Conservation (phyloP, 2,797 vertebrate genomes). For the Sarcophilus harrisii region DNA sequence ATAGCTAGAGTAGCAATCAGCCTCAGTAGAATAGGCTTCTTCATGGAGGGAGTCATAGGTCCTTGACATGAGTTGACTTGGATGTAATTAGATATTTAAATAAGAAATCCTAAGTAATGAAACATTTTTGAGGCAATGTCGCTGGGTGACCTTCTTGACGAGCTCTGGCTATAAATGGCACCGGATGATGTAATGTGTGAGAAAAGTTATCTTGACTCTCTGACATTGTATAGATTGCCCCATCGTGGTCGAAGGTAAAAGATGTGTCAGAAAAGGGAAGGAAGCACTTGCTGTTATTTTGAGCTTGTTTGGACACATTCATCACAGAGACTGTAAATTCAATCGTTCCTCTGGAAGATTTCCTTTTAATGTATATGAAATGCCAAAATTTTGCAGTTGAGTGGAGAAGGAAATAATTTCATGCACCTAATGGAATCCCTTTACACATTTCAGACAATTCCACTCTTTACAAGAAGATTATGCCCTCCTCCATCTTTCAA, state of each 20-base stretch:
- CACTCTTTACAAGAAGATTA: conserved; percentile 1
- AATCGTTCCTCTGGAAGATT: conserved; percentile 62
- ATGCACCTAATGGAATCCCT: conserved; percentile 64
- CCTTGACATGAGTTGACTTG: background rate
- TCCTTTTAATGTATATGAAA: conserved; percentile 67
- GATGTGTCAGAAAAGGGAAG: conserved; percentile 21
- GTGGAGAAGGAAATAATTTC: conserved; percentile 52
- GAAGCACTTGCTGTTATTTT: background rate
- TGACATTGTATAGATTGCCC: conserved; percentile 46
- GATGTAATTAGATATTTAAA: background rate
- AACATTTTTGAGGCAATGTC: background rate
- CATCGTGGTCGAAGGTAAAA: conserved; percentile 52
- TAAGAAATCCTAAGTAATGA: background rate
- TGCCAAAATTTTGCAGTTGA: conserved; percentile 70
- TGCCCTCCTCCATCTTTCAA: background rate
- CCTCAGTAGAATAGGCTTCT: background rate
- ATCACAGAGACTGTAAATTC: conserved; percentile 59
- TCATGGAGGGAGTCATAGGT: background rate
- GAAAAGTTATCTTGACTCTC: background rate
- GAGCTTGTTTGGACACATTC: conserved; percentile 54
- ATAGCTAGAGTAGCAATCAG: background rate
- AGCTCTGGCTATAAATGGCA: background rate
- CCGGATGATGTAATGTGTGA: background rate
- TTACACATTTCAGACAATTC: conserved; percentile 62
- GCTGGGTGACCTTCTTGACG: background rate